Base-by-base conservation (phyloP, 2,888 invertebrate species). In the Melieria omissa region DNA sequence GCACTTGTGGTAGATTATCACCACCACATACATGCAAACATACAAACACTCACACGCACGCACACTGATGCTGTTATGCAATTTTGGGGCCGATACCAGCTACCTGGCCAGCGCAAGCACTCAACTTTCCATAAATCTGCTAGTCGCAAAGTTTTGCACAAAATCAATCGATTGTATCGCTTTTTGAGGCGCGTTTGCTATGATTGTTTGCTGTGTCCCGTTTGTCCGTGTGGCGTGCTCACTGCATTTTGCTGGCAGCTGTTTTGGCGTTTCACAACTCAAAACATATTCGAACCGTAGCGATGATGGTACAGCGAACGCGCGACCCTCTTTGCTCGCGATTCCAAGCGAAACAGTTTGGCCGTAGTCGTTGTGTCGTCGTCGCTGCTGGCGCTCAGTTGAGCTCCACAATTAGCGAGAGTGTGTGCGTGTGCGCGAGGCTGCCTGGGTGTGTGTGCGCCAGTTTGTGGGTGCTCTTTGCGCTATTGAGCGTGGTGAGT, bases 11-110 rank as follows among this genome's bases (percentile, higher is more conserved):
- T 54, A 9, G 29, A 29, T 29, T 29, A 29, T 29, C 29, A 29
- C 29, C 29, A 29, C 29, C 29, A 29, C 29, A 29, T 49, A n/a
- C 47, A n/a, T 44, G 58, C 67, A 16, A 58, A 49, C 49, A 52
- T 60, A 44, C 44, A 61, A 68, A 52, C 68, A 45, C 54, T 54
- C 60, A 54, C 62, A 52, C 58, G 29, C 44, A 52, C 42, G 14
- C 44, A 54, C 65, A 55, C 76, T 74, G 78, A 76, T 72, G 76
- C 75, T 84, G 84, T 84, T 84, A 84, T 84, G 84, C 84, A 84
- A 84, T 77, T 77, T 29, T 76, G 80, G 79, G 77, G 81, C 77
- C 79, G 72, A 68, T 78, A 78, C 78, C 78, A 80, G 71, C 74
- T 57, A 65, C 63, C 61, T 60, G 70, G 64, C 45, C 41, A 62